These are phyloP conservation scores for Leucania comma DNA, from an alignment of 2,888 invertebrate species.

Conservation along the genomic window DNA sequence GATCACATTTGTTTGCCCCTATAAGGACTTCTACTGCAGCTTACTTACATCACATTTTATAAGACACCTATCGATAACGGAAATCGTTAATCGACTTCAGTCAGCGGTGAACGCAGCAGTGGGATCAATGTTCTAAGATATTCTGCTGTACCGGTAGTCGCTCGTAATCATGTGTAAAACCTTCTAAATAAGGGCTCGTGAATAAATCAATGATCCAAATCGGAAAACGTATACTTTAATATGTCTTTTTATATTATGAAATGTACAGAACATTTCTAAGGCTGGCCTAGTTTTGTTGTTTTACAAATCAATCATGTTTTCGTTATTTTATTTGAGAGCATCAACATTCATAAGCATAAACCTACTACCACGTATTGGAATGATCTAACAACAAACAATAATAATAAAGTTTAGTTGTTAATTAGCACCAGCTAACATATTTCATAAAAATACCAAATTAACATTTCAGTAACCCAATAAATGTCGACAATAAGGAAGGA, in stretches of 20 bases:
- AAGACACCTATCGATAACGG: slow-evolving; percentile 22
- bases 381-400: slow-evolving; percentile 13
- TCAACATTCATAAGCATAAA: slow-evolving; percentile 10
- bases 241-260: slow-evolving; percentile 28
- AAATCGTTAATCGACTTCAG: slow-evolving; percentile 16
- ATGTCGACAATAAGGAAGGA: slow-evolving; percentile 46
- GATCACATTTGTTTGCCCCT: background rate
- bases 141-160: slow-evolving; percentile 14
- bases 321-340: background rate
- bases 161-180: slow-evolving; percentile 19
- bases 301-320: slow-evolving; percentile 13
- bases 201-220: slow-evolving; percentile 34
- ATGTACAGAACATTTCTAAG: slow-evolving; percentile 7
- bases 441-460: slow-evolving; percentile 16
- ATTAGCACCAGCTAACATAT: slow-evolving; percentile 7
- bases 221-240: slow-evolving; percentile 27
- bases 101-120: background rate
- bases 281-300: background rate
- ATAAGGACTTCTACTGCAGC: background rate
- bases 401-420: background rate
- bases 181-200: slow-evolving; percentile 24
- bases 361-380: slow-evolving; percentile 7
- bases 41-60: slow-evolving; percentile 10
- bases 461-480: slow-evolving; percentile 18
- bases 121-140: slow-evolving; percentile 14